Evolutionary conservation across 2,797 vertebrate genomes (phyloP).

Genomic region (Rhinophrynus dorsalis): DNA sequence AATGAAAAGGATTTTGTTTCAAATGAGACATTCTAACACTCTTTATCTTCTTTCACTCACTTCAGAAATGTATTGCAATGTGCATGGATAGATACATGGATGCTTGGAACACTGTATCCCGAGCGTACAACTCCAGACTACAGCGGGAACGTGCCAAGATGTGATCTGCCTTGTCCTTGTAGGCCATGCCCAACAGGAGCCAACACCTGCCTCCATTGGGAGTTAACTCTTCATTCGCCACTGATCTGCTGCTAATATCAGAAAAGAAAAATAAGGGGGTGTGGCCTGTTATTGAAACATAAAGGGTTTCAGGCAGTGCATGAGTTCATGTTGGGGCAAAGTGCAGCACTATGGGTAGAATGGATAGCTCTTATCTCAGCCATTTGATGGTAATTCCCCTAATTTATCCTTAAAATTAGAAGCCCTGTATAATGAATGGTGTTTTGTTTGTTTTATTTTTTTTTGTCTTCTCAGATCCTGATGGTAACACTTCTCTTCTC

Average conservation of each 20-base stretch:
- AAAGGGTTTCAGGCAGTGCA: not conserved
- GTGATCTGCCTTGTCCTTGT: no score
- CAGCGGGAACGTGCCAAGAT: constrained; percentile 91
- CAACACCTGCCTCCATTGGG: not conserved
- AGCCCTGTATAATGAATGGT: no score
- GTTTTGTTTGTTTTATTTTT: no score
- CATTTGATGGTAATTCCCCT: no score
- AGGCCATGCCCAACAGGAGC: no score
- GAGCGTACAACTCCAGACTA: constrained; percentile 90
- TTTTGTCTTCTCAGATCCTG: no score
- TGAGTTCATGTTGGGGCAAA: not conserved
- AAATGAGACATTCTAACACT: no score
- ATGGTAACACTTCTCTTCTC: no score
- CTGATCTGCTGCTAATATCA: constrained; percentile 13
- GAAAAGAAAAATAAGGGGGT: not conserved
- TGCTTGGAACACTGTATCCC: constrained; percentile 93
- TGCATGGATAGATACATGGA: constrained; percentile 99
- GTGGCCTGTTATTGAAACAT: no score
- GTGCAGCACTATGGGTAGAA: constrained; percentile 11
- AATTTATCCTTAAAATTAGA: no score
- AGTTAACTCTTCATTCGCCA: not conserved
- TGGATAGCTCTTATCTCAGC: not conserved
- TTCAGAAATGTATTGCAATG: constrained; percentile 96
- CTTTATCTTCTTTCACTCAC: not conserved
- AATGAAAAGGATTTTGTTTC: no score